phyloP scores from a whole-genome alignment of 2,797 vertebrate genomes.

The Dendrocincla tyrannina region DNA sequence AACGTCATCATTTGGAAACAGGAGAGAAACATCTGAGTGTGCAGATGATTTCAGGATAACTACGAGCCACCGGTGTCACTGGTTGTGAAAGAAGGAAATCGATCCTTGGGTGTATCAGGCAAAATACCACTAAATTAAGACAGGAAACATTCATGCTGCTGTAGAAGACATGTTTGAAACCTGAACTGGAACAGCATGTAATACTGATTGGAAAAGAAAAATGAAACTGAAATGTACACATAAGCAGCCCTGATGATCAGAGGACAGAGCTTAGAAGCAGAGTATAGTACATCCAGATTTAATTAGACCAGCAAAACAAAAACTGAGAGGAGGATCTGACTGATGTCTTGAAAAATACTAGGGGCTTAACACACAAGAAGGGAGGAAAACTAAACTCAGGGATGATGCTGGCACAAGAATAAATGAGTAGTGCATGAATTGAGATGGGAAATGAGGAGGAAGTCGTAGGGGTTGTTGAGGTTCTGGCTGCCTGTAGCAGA shows the following conservation, averaged over 20 bases:
- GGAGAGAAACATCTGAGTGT: slow-evolving; percentile 9
- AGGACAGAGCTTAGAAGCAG: not conserved
- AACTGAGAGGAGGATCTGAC: not conserved
- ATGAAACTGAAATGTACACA: not conserved
- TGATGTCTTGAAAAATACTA: not conserved
- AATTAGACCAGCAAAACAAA: not conserved
- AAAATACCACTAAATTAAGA: not conserved
- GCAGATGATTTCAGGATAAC: not conserved
- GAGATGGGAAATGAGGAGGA: not conserved
- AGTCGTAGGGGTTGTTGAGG: not conserved
- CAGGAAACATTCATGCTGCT: not conserved
- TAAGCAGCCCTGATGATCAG: not conserved
- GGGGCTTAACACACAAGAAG: not conserved
- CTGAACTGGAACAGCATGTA: not conserved
- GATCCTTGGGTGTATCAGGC: slow-evolving; percentile 3
- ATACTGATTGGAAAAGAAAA: not conserved
- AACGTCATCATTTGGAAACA: slow-evolving; percentile 17
- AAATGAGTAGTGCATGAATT: not conserved
- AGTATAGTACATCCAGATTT: not conserved
- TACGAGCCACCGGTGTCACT: not conserved
- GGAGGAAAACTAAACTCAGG: not conserved
- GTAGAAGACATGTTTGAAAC: not conserved
- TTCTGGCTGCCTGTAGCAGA: not conserved
- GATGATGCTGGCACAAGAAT: not conserved
- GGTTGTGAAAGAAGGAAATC: slow-evolving; percentile 26